Percentiles rank a stretch among this genome's conserved stretches.
phyloP scores from a whole-genome alignment of 2,797 vertebrate genomes.

The Geotrypetes seraphini region DNA sequence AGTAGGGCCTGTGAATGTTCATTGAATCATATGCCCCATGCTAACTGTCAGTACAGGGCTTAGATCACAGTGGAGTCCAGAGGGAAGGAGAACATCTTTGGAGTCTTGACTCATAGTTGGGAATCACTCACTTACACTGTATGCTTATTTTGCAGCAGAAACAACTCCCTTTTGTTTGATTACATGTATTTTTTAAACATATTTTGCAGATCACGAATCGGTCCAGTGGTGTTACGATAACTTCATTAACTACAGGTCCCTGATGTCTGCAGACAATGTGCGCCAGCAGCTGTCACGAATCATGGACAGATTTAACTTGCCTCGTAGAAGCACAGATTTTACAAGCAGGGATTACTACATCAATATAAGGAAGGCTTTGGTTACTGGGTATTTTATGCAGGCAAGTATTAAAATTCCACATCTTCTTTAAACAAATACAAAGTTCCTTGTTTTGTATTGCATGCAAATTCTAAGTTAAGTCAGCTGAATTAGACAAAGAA shows the following conservation, averaged over 20 bases:
- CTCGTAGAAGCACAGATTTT: slow-evolving; percentile 88
- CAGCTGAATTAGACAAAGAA: slow-evolving; percentile 3
- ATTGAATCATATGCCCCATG: too few relatives aligned
- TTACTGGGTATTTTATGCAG: slow-evolving; percentile 97
- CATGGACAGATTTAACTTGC: slow-evolving; percentile 96
- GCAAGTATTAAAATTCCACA: slow-evolving; percentile 48
- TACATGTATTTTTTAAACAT: slow-evolving; percentile 31
- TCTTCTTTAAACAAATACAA: too few relatives aligned
- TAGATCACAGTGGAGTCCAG: too few relatives aligned
- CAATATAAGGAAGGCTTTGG: slow-evolving; percentile 90
- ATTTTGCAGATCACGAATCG: slow-evolving; percentile 86
- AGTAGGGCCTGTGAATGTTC: too few relatives aligned
- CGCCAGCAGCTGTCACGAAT: slow-evolving; percentile 94
- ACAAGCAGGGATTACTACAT: slow-evolving; percentile 91
- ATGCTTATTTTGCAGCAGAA: slow-evolving; percentile 30
- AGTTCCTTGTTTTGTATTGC: too few relatives aligned
- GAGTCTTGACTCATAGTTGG: too few relatives aligned
- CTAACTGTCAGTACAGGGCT: too few relatives aligned
- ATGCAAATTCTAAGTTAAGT: too few relatives aligned
- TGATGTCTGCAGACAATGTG: slow-evolving; percentile 98
- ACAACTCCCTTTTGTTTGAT: slow-evolving; percentile 28
- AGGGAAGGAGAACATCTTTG: too few relatives aligned
- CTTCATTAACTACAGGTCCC: slow-evolving; percentile 98
- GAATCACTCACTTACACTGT: slow-evolving; percentile 13
- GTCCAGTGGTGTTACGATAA: slow-evolving; percentile 99